Evolutionary conservation across 2,888 invertebrate species (phyloP).

Genomic region (Micoletzkya japonica): DNA sequence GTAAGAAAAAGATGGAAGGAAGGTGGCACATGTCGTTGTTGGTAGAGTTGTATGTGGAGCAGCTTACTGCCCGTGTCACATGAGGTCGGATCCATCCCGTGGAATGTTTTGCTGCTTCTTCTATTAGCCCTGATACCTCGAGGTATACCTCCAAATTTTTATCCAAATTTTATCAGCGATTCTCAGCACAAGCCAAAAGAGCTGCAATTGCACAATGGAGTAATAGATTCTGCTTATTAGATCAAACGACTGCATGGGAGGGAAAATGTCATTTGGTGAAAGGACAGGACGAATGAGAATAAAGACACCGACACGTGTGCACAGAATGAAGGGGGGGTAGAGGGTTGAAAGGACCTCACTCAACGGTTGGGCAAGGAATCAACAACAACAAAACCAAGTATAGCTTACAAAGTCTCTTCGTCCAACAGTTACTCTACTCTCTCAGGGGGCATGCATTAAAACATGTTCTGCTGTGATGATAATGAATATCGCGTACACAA

Average conservation of each 20-base stretch:
- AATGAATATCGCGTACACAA: constrained; percentile 23
- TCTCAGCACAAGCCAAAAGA: constrained; percentile 18
- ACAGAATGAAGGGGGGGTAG: constrained; percentile 14
- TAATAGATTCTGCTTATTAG: constrained; percentile 29
- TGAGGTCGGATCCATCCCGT: background rate
- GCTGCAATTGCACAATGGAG: constrained; percentile 25
- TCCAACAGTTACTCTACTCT: constrained; percentile 9
- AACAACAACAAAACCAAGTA: constrained; percentile 18
- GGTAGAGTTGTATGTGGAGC: too few species aligned
- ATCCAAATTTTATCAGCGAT: constrained; percentile 10
- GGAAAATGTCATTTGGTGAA: constrained; percentile 19
- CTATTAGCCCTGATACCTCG: too few species aligned
- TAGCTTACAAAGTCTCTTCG: constrained; percentile 17
- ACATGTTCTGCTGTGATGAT: constrained; percentile 20
- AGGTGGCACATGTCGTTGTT: too few species aligned
- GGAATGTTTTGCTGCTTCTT: background rate
- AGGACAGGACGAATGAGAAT: constrained; percentile 13
- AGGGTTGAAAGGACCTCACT: constrained; percentile 11
- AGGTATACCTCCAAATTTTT: background rate
- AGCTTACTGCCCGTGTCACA: too few species aligned
- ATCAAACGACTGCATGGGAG: constrained; percentile 23
- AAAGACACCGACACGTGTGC: constrained; percentile 23
- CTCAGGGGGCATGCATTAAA: constrained; percentile 11
- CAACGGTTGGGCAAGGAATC: constrained; percentile 11
- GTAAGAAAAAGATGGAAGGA: too few species aligned